Percentiles rank a stretch among this genome's conserved stretches.
Evolutionary conservation across 2,113 vertebrate species (phyloP).

Genomic region (Prunella fulvescens): DNA sequence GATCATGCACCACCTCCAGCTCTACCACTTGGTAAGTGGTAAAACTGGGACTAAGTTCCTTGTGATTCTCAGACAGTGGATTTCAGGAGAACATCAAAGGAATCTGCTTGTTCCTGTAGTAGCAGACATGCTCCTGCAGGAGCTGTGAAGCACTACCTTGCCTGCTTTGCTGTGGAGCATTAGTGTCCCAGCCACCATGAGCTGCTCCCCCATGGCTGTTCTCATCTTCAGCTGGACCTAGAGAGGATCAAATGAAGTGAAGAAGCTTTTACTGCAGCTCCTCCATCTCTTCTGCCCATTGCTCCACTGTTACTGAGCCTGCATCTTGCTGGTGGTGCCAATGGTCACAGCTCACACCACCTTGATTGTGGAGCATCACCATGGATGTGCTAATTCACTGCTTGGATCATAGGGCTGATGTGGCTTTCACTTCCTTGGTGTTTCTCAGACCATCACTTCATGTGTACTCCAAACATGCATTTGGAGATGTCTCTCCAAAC

Average conservation of each 20-base stretch:
- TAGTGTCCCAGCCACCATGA: neutral
- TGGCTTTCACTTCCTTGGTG: neutral
- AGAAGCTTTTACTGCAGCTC: neutral
- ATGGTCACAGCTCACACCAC: neutral
- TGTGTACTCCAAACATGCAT: neutral
- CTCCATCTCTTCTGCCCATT: neutral
- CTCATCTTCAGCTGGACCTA: neutral
- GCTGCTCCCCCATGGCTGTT: neutral
- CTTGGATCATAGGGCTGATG: rapidly evolving
- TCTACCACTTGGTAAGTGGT: neutral
- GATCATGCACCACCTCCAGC: neutral
- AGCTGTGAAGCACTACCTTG: neutral
- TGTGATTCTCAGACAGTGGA: neutral
- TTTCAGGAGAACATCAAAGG: neutral
- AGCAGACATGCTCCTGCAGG: neutral
- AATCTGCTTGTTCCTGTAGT: neutral
- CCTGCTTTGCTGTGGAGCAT: neutral
- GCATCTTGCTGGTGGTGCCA: neutral
- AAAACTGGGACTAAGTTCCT: neutral
- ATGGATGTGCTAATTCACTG: rapidly evolving
- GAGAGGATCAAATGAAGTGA: neutral
- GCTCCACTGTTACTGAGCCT: neutral
- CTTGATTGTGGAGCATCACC: neutral
- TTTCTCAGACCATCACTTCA: neutral
- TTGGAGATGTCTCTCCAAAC: too few relatives aligned